Percentiles rank a stretch among this genome's conserved stretches.
Conservation (phyloP, 2,113 vertebrate species). For the Sceloporus undulatus region DNA sequence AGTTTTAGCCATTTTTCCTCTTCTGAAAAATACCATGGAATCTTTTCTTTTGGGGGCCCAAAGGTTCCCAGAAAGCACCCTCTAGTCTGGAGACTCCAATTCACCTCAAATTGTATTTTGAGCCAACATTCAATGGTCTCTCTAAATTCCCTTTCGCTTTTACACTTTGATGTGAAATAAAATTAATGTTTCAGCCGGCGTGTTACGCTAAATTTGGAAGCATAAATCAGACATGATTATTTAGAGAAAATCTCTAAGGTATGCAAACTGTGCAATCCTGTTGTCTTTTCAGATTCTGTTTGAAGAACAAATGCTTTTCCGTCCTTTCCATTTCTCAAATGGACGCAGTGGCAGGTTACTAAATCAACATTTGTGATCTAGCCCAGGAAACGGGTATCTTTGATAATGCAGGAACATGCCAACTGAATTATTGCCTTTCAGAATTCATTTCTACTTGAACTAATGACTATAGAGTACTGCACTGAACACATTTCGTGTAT, state of each 20-base stretch:
- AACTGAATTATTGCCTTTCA: slow-evolving; percentile 24
- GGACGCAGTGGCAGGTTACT: not conserved
- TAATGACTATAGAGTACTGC: slow-evolving; percentile 47
- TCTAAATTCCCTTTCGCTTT: not conserved
- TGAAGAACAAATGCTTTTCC: not conserved
- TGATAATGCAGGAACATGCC: slow-evolving; percentile 25
- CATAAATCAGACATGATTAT: not conserved
- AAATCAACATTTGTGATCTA: slow-evolving; percentile 28
- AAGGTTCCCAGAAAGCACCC: not conserved
- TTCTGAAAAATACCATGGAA: not conserved
- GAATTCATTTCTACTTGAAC: slow-evolving; percentile 17
- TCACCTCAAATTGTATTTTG: not conserved
- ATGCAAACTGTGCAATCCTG: not conserved
- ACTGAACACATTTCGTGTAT: slow-evolving; percentile 10
- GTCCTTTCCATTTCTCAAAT: slow-evolving; percentile 3
- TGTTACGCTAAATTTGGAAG: slow-evolving; percentile 9
- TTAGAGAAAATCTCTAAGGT: not conserved
- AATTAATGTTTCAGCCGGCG: not conserved
- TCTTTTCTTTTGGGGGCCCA: not conserved
- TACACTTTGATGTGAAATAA: not conserved
- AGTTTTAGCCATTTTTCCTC: not conserved
- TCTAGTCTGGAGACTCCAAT: not conserved
- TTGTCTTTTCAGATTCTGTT: slow-evolving; percentile 9
- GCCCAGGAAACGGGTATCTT: slow-evolving; percentile 24
- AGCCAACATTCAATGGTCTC: not conserved